A percentile compares a stretch with the other conserved stretches of the same genome.
phyloP scores from a whole-genome alignment of 2,797 vertebrate genomes.

The Poeciliopsis turneri region DNA sequence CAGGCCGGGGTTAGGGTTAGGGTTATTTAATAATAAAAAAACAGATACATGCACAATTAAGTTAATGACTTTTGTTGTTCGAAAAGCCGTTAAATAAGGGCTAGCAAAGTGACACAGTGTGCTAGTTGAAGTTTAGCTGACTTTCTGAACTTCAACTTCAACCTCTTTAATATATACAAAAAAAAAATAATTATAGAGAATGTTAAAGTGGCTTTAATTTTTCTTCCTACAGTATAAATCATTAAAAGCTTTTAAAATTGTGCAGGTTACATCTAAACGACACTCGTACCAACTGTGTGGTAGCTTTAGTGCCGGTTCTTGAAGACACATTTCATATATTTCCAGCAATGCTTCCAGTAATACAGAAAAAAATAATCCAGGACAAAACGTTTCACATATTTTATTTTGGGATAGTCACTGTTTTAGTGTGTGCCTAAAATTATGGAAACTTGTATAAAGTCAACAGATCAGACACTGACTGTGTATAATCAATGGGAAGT shows the following conservation, averaged over 20 bases:
- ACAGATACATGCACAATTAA: background rate
- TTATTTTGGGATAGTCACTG: background rate
- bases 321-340: background rate
- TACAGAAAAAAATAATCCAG: background rate
- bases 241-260: background rate
- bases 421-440: background rate
- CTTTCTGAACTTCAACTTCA: background rate
- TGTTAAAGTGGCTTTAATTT: background rate
- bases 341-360: background rate
- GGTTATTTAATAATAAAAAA: background rate
- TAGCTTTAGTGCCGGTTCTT: background rate
- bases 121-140: background rate
- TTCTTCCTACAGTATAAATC: background rate
- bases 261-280: background rate
- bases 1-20: background rate
- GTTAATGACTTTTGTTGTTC: background rate
- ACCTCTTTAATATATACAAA: background rate
- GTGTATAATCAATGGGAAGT: background rate
- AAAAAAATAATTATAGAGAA: background rate
- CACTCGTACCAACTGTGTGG: background rate
- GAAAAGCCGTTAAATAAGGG: background rate
- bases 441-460: background rate
- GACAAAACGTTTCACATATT: background rate
- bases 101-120: background rate
- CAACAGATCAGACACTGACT: background rate